These are phyloP conservation scores for Eupsilia transversa DNA, from an alignment of 2,888 invertebrate species.

Conservation along the genomic window DNA sequence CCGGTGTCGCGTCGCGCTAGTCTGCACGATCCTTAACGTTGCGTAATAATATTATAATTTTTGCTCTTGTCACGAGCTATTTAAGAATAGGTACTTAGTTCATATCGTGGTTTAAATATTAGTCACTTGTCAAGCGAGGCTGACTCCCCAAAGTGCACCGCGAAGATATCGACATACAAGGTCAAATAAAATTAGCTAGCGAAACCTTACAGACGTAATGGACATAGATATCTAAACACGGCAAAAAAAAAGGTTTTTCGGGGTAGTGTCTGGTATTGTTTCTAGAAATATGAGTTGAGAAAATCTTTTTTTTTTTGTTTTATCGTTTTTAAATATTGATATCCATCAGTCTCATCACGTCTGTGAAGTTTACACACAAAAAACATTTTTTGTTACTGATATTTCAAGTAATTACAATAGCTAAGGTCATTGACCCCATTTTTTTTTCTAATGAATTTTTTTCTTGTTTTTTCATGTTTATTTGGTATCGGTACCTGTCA, in stretches of 20 bases:
- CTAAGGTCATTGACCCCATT: neutral
- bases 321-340: no score
- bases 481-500: neutral
- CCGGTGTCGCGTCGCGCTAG: no score
- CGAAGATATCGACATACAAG: neutral
- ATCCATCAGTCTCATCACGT: no score
- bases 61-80: neutral
- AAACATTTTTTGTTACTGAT: neutral
- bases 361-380: neutral
- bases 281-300: neutral
- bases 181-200: neutral
- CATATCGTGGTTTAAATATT: neutral
- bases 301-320: neutral
- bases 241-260: neutral
- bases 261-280: neutral
- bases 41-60: neutral
- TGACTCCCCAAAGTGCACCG: neutral
- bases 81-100: conserved; percentile 3
- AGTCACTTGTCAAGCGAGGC: neutral
- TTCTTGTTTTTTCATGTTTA: neutral
- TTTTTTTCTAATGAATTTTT: no score
- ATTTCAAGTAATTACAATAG: neutral
- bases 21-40: no score
- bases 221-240: neutral
- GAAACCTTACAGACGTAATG: neutral